These are phyloP conservation scores for Spilosoma lubricipeda DNA, from an alignment of 2,888 invertebrate species.

Conservation along the genomic window DNA sequence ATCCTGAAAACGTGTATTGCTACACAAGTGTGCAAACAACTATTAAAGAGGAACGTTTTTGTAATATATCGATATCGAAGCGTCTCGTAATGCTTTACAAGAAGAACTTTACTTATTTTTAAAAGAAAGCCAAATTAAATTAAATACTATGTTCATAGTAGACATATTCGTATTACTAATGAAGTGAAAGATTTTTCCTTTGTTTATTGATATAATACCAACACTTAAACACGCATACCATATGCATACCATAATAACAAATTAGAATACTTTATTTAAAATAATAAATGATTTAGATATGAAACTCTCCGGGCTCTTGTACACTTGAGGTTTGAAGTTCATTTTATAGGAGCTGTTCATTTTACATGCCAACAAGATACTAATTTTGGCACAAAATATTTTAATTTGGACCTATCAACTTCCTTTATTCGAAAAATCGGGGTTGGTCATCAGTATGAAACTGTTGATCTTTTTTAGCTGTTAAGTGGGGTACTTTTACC, in stretches of 20 bases:
- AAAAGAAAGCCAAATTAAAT: conserved; percentile 9
- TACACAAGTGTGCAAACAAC: not conserved
- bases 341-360: not conserved
- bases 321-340: not conserved
- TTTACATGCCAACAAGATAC: not conserved
- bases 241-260: too few species aligned
- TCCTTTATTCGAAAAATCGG: not conserved
- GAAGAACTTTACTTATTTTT: not conserved
- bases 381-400: not conserved
- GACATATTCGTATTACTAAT: too few species aligned
- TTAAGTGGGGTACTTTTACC: not conserved
- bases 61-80: conserved; percentile 15
- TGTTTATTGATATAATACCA: too few species aligned
- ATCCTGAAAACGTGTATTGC: not conserved
- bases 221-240: too few species aligned
- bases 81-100: conserved; percentile 13
- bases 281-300: too few species aligned
- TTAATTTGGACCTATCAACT: not conserved
- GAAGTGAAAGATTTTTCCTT: too few species aligned
- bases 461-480: not conserved
- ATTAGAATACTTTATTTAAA: too few species aligned
- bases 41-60: conserved; percentile 13
- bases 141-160: not conserved
- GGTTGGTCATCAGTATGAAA: not conserved
- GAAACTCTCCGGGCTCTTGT: too few species aligned